A percentile compares a stretch with the other conserved stretches of the same genome.
Evolutionary conservation across 2,797 vertebrate species (phyloP).

Genomic region (Novumbra hubbsi): DNA sequence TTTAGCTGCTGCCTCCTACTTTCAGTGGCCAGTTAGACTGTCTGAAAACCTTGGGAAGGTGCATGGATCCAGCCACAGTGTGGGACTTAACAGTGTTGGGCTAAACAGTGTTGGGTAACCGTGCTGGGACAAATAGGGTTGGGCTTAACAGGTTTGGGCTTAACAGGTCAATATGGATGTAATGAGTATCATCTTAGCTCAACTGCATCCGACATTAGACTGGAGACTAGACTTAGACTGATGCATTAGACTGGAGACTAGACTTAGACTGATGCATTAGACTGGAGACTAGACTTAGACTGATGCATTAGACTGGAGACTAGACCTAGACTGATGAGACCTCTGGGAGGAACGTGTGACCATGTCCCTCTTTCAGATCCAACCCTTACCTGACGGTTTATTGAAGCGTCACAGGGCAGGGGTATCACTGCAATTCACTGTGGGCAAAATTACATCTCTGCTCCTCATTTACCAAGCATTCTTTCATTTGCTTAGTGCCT

Average conservation of each 20-base stretch:
- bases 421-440: no score
- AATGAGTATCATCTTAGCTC: conserved; percentile 71
- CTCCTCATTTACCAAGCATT: background rate
- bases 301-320: conserved; percentile 78
- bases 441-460: no score
- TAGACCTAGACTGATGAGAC: conserved; percentile 68
- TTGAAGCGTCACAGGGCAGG: conserved; percentile 17
- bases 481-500: background rate
- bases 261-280: no score
- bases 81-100: conserved; percentile 23
- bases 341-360: conserved; percentile 64
- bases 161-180: conserved; percentile 29
- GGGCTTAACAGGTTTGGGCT: no score
- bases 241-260: conserved; percentile 78
- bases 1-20: no score
- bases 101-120: no score
- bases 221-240: no score
- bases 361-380: conserved; percentile 61
- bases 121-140: no score
- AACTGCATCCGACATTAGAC: conserved; percentile 70
- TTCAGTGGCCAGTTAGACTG: no score
- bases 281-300: no score
- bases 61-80: conserved; percentile 32
- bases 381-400: conserved; percentile 56
- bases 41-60: no score